Conservation (phyloP, 2,888 invertebrate species). For the Antheraea yamamai region DNA sequence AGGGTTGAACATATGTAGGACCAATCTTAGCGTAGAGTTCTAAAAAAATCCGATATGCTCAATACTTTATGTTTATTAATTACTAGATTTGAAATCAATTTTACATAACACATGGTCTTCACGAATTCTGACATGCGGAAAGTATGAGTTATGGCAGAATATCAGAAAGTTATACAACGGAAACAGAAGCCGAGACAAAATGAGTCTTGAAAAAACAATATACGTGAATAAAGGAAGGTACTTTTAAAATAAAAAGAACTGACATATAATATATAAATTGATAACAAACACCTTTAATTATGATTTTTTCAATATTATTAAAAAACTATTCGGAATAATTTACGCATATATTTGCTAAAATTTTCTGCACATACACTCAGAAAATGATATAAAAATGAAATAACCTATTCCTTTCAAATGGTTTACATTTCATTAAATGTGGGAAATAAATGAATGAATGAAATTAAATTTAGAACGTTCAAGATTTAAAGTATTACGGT, state of each 20-base stretch:
- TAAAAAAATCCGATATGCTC: background rate
- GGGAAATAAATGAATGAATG: background rate
- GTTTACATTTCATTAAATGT: background rate
- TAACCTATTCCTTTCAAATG: background rate
- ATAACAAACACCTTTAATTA: background rate
- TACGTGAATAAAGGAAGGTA: background rate
- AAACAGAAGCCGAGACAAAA: background rate
- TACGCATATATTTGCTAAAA: background rate
- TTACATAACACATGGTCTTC: background rate
- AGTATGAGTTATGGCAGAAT: background rate
- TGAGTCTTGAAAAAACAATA: background rate
- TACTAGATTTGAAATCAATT: background rate
- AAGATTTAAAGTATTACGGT: background rate
- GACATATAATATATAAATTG: too few relatives aligned
- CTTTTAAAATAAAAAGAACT: background rate
- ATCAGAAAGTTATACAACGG: background rate
- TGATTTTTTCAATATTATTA: background rate
- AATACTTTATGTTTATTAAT: background rate
- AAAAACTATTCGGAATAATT: background rate
- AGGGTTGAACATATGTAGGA: background rate
- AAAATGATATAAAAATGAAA: background rate
- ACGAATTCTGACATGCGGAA: background rate
- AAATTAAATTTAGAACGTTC: too few relatives aligned
- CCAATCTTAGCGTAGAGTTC: background rate
- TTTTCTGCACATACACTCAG: background rate